Evolutionary conservation across 2,888 invertebrate species (phyloP), one percentile per base, ranked within the genome.

Genomic region (Noctua janthina): DNA sequence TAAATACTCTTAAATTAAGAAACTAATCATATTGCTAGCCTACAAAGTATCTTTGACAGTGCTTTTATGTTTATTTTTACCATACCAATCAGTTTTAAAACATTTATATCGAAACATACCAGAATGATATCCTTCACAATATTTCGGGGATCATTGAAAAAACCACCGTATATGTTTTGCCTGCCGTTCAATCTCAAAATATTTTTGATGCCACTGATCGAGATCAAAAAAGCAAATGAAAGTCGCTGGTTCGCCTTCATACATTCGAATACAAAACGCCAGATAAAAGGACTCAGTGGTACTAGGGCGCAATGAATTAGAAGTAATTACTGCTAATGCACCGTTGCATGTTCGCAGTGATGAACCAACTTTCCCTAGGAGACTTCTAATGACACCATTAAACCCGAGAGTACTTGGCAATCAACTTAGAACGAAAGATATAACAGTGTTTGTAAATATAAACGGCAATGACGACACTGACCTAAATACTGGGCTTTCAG

Each of bases 311-410:
- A n/a, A 66, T 56, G 29, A 35, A 79, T 66, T 59, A 62, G 23
- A 80, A 69, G 64, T 43, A 79, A 85, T 83, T 83, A 83, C 62
- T 54, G 39, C 59, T 75, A 74, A 74, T 85, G 66, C 69, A 85
- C 23, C 17, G 10, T 70, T 84, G 79, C 84, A 82, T 79, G 82
- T 79, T 82, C 39, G 10, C 70, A 79, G 7, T 43, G 81, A 70
- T 66, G 84, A 67, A 51, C 51, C n/a, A 80, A 74, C 59, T 74
- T 59, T 68, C 23, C 56, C 46, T 20, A 49, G 54, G 46, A 46
- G 81, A 74, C 39, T 74, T 85, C 43, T 80, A 85, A 85, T 80
- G 56, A 23, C 35, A 74, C 46, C 4, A 81, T 49, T 69, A 81
- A 75, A 64, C 29, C 49, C 29, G 17, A 62, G 59, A 35, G 54